Base-by-base conservation (phyloP, 2,888 invertebrate genomes). In the Scelioninae gen. 1 region DNA sequence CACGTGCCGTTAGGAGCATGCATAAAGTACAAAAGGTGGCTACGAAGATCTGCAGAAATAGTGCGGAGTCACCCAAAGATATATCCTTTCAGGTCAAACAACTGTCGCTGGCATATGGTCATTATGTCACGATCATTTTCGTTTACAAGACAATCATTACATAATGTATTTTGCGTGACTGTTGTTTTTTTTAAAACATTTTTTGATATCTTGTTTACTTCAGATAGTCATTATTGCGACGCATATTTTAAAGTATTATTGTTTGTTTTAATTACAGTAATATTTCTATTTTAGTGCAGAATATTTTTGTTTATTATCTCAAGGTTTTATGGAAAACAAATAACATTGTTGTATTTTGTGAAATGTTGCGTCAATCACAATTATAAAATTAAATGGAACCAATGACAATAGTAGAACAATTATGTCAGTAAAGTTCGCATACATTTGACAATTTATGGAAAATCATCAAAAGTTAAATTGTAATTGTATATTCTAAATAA, bases 1-100 rank as follows among this genome's bases (percentile, higher is more conserved):
- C 82, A 77, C 82, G 82, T 77, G 82, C 82, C 82, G 82, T 77
- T 82, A 82, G 77, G 31, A 11, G 40, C 65, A 75, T 40, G 56
- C 72, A 68, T 74, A 63, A 75, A 43, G 56, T 51, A 71, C 76
- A 68, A 74, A 79, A 79, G 72, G 31, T 47, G 56, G 49, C 56
- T 23, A 16, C 16, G n/a, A 58, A 47, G 68, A 75, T 80, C 40
- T 38, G 40, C 63, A 81, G 56, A 81, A 68, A 81, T 69, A 66
- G 62, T 80, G 75, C 68, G 16, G 32, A 75, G 80, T 69, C 63
- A 75, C 43, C 62, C 16, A 8, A 16, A 63, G 58, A 69, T 34
- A 38, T 80, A 58, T 80, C 74, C 56, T 66, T 62, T 68, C 63
- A n/a, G 74, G 75, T 81, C 80, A 62, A 75, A 63, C 74, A 80